A percentile compares a stretch with the other conserved stretches of the same genome.
Conservation (phyloP, 2,113 vertebrate species). For the Thermophis baileyi region DNA sequence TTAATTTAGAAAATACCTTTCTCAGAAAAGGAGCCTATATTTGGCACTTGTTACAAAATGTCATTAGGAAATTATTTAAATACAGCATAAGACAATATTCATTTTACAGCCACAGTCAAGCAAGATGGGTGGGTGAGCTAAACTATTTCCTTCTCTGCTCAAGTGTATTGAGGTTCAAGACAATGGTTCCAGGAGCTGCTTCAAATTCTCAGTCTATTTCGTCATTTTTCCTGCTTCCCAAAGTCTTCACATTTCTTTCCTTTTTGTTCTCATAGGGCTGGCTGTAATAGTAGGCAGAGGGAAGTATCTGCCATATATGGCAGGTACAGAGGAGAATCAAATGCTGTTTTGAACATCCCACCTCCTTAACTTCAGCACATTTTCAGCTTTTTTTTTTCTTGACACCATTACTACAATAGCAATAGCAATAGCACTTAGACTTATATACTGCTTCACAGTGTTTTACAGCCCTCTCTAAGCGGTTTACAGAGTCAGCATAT, state of each 20-base stretch:
- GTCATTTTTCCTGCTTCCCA: neutral
- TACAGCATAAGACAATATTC: neutral
- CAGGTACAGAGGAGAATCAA: neutral
- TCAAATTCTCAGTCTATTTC: constrained; percentile 1
- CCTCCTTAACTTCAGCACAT: too few species aligned
- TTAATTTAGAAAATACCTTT: neutral
- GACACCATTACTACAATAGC: too few species aligned
- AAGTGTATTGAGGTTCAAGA: neutral
- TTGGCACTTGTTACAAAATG: neutral
- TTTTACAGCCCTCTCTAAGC: too few species aligned
- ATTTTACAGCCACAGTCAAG: constrained; percentile 8
- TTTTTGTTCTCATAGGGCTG: neutral
- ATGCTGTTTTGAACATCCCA: too few species aligned
- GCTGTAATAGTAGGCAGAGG: too few species aligned
- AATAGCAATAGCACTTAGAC: too few species aligned
- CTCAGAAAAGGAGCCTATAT: neutral
- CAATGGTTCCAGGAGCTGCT: neutral
- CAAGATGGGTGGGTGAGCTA: neutral
- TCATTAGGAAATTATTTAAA: constrained; percentile 25
- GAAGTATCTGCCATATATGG: neutral
- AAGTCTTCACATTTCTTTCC: neutral
- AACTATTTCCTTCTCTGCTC: neutral
- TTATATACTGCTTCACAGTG: too few species aligned
- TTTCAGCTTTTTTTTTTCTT: too few species aligned
- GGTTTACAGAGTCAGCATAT: too few species aligned